A percentile compares a stretch with the other conserved stretches of the same genome.
Evolutionary conservation across 2,888 invertebrate genomes (phyloP).

Genomic region (Leptinotarsa haldemani): DNA sequence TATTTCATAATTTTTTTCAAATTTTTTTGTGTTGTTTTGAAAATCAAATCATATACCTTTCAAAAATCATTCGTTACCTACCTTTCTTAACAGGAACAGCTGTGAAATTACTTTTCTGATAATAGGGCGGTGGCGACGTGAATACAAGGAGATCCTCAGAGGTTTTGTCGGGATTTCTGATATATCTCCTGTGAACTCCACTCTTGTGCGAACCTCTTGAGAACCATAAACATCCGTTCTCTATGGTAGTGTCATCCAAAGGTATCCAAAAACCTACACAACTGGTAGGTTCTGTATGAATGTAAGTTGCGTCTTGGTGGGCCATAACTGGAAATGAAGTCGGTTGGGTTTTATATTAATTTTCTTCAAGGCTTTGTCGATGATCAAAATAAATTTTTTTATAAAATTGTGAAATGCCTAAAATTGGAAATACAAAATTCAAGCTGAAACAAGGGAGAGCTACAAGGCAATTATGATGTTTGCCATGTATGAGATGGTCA

Average conservation of each 20-base stretch:
- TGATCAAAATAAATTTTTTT: no score
- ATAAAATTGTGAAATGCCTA: no score
- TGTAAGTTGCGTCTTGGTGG: conserved; percentile 90
- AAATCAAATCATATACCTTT: no score
- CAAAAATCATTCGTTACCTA: no score
- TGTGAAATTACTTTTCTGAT: conserved; percentile 80
- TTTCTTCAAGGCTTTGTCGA: no score
- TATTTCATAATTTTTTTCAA: no score
- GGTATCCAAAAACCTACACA: conserved; percentile 96
- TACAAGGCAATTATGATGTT: no score
- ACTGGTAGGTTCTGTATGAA: conserved; percentile 85
- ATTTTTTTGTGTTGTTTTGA: no score
- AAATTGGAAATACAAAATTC: no score
- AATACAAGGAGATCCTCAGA: conserved; percentile 75
- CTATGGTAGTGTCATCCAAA: conserved; percentile 89
- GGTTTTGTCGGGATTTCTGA: conserved; percentile 76
- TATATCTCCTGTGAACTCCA: conserved; percentile 78
- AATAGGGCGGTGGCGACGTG: conserved; percentile 75
- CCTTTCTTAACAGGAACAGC: conserved; percentile 88
- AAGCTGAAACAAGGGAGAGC: no score
- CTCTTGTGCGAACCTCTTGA: conserved; percentile 91
- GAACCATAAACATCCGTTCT: conserved; percentile 96
- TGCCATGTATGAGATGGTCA: no score
- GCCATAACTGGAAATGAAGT: conserved; percentile 71
- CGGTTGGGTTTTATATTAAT: not conserved